These are phyloP conservation scores for Apomyelois bistriatella DNA, from an alignment of 2,888 invertebrate genomes.

Conservation along the genomic window DNA sequence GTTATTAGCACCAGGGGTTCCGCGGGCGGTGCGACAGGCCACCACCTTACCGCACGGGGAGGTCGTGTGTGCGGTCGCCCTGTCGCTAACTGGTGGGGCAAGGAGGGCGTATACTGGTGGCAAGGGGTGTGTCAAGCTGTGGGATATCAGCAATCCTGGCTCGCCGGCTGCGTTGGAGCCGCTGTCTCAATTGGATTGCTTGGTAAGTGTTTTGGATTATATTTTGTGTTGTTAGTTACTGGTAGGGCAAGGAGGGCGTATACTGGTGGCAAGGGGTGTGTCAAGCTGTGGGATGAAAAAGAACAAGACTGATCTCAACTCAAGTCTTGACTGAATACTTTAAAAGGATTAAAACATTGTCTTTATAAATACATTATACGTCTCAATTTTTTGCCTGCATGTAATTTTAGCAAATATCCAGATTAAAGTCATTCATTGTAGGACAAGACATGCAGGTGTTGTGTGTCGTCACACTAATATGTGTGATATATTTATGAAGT, in stretches of 20 bases:
- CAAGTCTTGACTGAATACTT: too few relatives aligned
- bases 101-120: slow-evolving; percentile 98
- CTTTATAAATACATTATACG: too few relatives aligned
- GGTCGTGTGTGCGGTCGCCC: slow-evolving; percentile 97
- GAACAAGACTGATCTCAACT: too few relatives aligned
- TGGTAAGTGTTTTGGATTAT: slow-evolving; percentile 76
- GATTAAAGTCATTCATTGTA: too few relatives aligned
- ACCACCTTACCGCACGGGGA: slow-evolving; percentile 97
- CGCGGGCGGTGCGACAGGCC: slow-evolving; percentile 93
- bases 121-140: slow-evolving; percentile 98
- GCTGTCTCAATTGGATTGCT: slow-evolving; percentile 93
- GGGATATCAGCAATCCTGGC: slow-evolving; percentile 94
- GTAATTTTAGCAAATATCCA: too few relatives aligned
- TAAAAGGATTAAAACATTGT: too few relatives aligned
- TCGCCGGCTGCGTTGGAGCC: slow-evolving; percentile 93
- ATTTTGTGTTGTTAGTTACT: slow-evolving; percentile 15
- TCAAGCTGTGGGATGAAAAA: slow-evolving; percentile 98
- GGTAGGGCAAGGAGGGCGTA: slow-evolving; percentile 94
- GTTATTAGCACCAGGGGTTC: slow-evolving; percentile 94
- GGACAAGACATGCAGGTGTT: too few relatives aligned
- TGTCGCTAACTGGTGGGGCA: slow-evolving; percentile 86
- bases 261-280: slow-evolving; percentile 98
- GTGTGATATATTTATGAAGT: too few relatives aligned
- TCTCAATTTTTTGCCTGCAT: too few relatives aligned
- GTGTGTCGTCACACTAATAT: too few relatives aligned